These are phyloP conservation scores for Chamaetylas fuelleborni DNA, from an alignment of 2,113 vertebrate genomes.

Conservation along the genomic window DNA sequence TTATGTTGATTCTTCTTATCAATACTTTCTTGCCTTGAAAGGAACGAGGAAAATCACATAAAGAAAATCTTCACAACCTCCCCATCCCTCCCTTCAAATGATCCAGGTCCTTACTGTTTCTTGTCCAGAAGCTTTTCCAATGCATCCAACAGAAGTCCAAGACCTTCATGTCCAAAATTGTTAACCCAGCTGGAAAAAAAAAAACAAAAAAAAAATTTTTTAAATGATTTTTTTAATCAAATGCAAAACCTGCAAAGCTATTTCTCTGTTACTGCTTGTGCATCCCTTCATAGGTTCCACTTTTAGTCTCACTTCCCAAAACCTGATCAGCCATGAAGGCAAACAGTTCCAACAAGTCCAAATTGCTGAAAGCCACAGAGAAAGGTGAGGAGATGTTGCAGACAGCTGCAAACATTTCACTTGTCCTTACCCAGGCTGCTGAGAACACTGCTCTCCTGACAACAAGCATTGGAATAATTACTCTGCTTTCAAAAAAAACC, in stretches of 20 bases:
- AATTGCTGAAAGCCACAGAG: not conserved
- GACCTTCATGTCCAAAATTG: conserved; percentile 97
- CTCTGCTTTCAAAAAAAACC: not conserved
- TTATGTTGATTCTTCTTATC: conserved; percentile 98
- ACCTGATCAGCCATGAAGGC: not conserved
- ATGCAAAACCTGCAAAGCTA: not conserved
- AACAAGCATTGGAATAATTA: not conserved
- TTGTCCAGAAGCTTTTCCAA: conserved; percentile 96
- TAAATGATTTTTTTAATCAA: not conserved
- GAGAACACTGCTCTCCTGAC: not conserved
- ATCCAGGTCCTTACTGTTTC: conserved; percentile 87
- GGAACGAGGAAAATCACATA: not conserved
- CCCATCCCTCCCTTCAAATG: not conserved
- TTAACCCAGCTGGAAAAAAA: conserved; percentile 90
- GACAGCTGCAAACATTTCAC: not conserved
- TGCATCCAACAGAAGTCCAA: conserved; percentile 89
- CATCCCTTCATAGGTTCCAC: not conserved
- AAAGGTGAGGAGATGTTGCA: not conserved
- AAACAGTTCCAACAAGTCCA: not conserved
- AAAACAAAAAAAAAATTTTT: not conserved
- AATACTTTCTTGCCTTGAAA: conserved; percentile 88
- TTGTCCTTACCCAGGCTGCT: not conserved
- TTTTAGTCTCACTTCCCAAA: not conserved
- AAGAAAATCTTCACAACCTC: not conserved
- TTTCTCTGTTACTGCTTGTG: not conserved